Evolutionary conservation across 2,888 invertebrate genomes (phyloP).

Genomic region (Dolichomitus sp.): DNA sequence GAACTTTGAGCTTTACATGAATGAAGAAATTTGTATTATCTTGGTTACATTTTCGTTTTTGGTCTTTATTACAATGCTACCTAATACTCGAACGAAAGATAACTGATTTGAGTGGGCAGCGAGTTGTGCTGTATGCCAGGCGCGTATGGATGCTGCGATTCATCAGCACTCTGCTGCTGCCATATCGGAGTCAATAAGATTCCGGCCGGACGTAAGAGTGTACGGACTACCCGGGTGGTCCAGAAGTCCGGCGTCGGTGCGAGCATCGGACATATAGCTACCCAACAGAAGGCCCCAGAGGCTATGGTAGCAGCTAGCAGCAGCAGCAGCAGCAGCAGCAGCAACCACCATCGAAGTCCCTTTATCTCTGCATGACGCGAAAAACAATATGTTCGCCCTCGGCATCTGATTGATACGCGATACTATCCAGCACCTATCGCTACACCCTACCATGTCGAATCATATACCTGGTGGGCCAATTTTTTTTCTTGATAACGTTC

Average conservation of each 20-base stretch:
- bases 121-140: conserved; percentile 27
- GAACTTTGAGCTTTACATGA: not conserved
- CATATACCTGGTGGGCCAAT: conserved; percentile 74
- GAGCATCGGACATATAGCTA: conserved; percentile 36
- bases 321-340: conserved; percentile 42
- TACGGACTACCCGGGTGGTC: conserved; percentile 83
- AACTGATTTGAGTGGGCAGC: conserved; percentile 37
- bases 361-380: conserved; percentile 82
- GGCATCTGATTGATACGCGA: conserved; percentile 84
- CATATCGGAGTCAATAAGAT: conserved; percentile 81
- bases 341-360: conserved; percentile 68
- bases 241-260: conserved; percentile 66
- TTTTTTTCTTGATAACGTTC: conserved; percentile 24
- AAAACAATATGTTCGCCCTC: conserved; percentile 81
- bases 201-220: conserved; percentile 76
- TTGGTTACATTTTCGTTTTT: not conserved
- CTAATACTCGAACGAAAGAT: conserved; percentile 3
- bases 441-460: conserved; percentile 70
- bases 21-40: not conserved
- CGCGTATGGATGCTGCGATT: conserved; percentile 72
- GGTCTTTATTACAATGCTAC: not conserved
- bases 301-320: conserved; percentile 69
- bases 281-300: conserved; percentile 52
- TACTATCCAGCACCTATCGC: conserved; percentile 80
- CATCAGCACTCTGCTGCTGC: conserved; percentile 69